These are phyloP conservation scores for Atta texana DNA, from an alignment of 1,140 invertebrate genomes.

Conservation along the genomic window DNA sequence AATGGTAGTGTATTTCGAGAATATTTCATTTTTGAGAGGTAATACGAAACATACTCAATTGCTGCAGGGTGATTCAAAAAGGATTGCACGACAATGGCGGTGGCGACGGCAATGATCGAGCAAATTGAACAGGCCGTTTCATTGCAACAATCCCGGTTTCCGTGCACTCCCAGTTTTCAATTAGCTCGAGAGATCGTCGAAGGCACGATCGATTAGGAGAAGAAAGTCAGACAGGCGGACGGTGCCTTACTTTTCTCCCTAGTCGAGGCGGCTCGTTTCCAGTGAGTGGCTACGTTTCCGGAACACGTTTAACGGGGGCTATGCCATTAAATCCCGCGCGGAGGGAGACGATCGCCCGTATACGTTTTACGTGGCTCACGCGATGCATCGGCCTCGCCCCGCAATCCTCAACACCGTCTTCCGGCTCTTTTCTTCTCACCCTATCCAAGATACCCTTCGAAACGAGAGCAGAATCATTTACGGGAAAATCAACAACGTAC, in stretches of 20 bases:
- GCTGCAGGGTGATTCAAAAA: not conserved
- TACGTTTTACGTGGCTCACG: slow-evolving; percentile 64
- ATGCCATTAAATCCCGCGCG: slow-evolving; percentile 60
- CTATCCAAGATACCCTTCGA: slow-evolving; percentile 7
- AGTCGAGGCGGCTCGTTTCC: slow-evolving; percentile 26
- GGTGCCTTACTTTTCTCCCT: slow-evolving; percentile 52
- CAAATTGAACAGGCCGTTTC: slow-evolving; percentile 50
- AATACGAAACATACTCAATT: not conserved
- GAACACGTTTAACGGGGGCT: slow-evolving; percentile 53
- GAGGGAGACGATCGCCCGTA: slow-evolving; percentile 54
- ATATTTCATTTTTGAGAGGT: not conserved
- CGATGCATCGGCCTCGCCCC: slow-evolving; percentile 48
- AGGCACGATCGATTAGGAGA: slow-evolving; percentile 58
- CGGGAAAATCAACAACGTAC: slow-evolving; percentile 64
- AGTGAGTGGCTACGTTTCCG: slow-evolving; percentile 67
- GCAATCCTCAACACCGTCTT: not conserved
- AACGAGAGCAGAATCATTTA: slow-evolving; percentile 50
- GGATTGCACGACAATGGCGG: not conserved
- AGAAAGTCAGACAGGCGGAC: slow-evolving; percentile 48
- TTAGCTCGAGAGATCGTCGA: slow-evolving; percentile 55
- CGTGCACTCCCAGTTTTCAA: slow-evolving; percentile 52
- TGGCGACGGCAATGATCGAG: slow-evolving; percentile 1
- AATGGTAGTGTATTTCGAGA: not conserved
- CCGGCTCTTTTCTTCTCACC: not conserved
- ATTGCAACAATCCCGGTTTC: slow-evolving; percentile 57